Percentiles rank a stretch among this genome's conserved stretches.
Conservation (phyloP, 1,140 invertebrate genomes). For the Pseudomyrmex concolor region DNA sequence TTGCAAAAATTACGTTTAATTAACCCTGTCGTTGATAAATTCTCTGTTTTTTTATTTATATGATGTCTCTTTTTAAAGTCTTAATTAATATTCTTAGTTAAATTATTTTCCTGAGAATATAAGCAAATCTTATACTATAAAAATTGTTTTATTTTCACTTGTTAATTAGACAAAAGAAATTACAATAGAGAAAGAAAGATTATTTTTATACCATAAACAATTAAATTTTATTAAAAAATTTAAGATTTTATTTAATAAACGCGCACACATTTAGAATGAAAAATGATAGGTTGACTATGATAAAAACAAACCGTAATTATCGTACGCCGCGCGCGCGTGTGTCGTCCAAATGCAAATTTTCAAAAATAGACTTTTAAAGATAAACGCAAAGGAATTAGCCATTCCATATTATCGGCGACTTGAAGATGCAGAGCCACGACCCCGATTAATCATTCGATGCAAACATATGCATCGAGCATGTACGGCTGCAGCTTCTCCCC, state of each 20-base stretch:
- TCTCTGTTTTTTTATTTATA: background rate
- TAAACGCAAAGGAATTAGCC: conserved; percentile 35
- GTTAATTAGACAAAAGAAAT: background rate
- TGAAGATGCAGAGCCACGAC: conserved; percentile 67
- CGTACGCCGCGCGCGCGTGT: background rate
- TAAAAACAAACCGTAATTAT: background rate
- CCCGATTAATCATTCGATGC: conserved; percentile 74
- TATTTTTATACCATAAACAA: too few species aligned
- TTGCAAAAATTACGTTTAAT: background rate
- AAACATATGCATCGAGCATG: conserved; percentile 58
- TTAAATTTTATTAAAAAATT: too few species aligned
- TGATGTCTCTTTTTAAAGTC: background rate
- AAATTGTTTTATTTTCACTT: background rate
- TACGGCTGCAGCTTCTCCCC: conserved; percentile 18
- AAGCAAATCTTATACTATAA: conserved; percentile 2
- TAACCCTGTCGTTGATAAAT: too few species aligned
- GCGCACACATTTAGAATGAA: background rate
- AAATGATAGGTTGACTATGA: background rate
- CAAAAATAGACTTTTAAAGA: conserved; percentile 34
- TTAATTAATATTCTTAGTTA: background rate
- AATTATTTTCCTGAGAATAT: background rate
- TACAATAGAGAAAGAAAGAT: too few species aligned
- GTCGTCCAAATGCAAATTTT: background rate
- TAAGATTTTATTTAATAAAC: background rate
- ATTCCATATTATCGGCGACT: conserved; percentile 31